A percentile compares a stretch with the other conserved stretches of the same genome.
phyloP scores from a whole-genome alignment of 2,797 vertebrate genomes.

The Eospalax fontanierii region DNA sequence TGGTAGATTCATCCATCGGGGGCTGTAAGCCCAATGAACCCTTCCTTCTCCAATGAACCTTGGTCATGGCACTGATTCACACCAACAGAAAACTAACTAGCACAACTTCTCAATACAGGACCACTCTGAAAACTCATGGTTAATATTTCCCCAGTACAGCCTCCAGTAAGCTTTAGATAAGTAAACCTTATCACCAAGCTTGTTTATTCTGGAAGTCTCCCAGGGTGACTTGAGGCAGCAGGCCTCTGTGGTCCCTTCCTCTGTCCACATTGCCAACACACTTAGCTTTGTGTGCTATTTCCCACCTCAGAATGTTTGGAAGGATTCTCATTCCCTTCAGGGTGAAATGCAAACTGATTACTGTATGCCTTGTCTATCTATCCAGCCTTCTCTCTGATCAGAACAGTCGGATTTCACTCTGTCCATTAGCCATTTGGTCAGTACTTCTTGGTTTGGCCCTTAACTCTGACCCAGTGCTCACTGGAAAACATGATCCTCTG shows the following conservation, averaged over 20 bases:
- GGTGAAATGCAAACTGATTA: conserved; percentile 1
- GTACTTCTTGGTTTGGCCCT: not conserved
- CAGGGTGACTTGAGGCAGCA: not conserved
- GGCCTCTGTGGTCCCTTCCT: not conserved
- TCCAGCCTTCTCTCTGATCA: not conserved
- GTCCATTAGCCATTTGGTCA: not conserved
- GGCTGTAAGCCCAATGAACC: too few species aligned
- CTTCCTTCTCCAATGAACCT: too few species aligned
- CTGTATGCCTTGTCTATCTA: not conserved
- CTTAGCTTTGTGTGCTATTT: not conserved
- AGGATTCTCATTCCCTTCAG: conserved; percentile 4
- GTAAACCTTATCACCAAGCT: not conserved
- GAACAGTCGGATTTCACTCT: not conserved
- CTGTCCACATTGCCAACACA: fast-evolving
- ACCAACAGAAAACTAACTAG: too few species aligned
- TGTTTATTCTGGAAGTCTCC: not conserved
- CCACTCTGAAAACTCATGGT: not conserved
- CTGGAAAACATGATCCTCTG: not conserved
- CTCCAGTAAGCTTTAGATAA: not conserved
- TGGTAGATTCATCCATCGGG: too few species aligned
- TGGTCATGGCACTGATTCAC: too few species aligned
- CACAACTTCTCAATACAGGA: not conserved
- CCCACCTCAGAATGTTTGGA: not conserved
- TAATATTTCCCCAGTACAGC: not conserved
- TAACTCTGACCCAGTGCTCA: not conserved